A percentile compares a stretch with the other conserved stretches of the same genome.
These are phyloP conservation scores for Pitta sordida DNA, from an alignment of 2,113 vertebrate genomes.

Conservation along the genomic window DNA sequence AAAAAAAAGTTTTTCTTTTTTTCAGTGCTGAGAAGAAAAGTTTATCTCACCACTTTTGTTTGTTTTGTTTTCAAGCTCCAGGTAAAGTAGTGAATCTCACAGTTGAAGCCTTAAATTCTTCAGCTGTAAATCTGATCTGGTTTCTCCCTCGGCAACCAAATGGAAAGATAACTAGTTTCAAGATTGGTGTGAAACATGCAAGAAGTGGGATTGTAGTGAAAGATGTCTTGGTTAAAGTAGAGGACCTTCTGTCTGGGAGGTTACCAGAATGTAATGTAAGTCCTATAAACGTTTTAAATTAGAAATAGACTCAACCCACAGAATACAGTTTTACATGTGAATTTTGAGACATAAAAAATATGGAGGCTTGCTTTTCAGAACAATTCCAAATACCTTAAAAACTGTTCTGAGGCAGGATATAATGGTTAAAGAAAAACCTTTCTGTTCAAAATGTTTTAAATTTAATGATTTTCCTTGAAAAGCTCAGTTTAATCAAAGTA, in stretches of 20 bases:
- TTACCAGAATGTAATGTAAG: constrained; percentile 93
- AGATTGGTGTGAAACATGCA: constrained; percentile 91
- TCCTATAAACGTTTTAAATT: constrained; percentile 17
- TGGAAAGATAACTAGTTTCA: constrained; percentile 94
- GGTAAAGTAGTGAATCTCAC: constrained; percentile 94
- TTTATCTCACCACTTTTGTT: constrained; percentile 13
- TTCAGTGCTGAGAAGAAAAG: background rate
- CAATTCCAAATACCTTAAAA: background rate
- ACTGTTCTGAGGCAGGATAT: background rate
- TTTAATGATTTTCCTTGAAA: background rate
- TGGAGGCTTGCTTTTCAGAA: background rate
- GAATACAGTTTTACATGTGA: background rate
- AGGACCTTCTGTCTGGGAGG: constrained; percentile 86
- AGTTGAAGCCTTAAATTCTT: constrained; percentile 86
- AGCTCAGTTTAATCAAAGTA: background rate
- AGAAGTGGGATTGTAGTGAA: constrained; percentile 85
- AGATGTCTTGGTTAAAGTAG: constrained; percentile 85
- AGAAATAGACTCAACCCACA: background rate
- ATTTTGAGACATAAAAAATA: background rate
- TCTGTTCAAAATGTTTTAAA: background rate
- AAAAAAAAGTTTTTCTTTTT: background rate
- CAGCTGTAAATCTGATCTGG: constrained; percentile 89
- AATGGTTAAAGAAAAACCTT: background rate
- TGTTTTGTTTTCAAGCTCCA: constrained; percentile 79
- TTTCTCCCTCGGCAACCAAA: constrained; percentile 91